Evolutionary conservation across 1,140 invertebrate species (phyloP).

Genomic region (Cheumatopsyche charites): DNA sequence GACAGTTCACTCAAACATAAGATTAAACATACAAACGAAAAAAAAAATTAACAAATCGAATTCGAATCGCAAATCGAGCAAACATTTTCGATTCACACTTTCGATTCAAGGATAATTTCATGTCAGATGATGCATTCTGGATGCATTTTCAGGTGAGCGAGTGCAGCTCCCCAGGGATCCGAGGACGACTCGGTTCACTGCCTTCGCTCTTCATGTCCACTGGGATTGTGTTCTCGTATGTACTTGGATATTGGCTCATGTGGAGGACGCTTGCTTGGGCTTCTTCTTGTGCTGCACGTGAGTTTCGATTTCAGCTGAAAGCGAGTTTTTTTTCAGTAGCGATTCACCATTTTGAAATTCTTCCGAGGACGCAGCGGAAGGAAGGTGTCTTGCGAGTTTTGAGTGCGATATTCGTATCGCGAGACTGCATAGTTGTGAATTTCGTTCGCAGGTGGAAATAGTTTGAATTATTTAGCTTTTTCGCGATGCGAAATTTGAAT

Average conservation of each 20-base stretch:
- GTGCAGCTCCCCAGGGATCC: slow-evolving; percentile 66
- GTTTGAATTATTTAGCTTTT: too few species aligned
- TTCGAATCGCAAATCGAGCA: not conserved
- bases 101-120: slow-evolving; percentile 14
- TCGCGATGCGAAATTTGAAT: too few species aligned
- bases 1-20: too few species aligned
- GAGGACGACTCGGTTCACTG: slow-evolving; percentile 68
- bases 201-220: slow-evolving; percentile 68
- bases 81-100: not conserved
- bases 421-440: too few species aligned
- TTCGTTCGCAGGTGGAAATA: too few species aligned
- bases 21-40: not conserved
- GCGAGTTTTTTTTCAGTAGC: slow-evolving; percentile 6
- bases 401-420: too few species aligned
- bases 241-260: slow-evolving; percentile 63
- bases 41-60: not conserved
- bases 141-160: slow-evolving; percentile 64
- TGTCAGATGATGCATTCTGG: not conserved
- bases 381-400: too few species aligned
- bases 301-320: slow-evolving; percentile 24
- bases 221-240: slow-evolving; percentile 68
- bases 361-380: too few species aligned
- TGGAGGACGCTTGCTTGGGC: slow-evolving; percentile 65
- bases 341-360: too few species aligned
- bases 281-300: slow-evolving; percentile 58